phyloP scores from a whole-genome alignment of 2,888 invertebrate species.

The Ommatoiulus sabulosus region DNA sequence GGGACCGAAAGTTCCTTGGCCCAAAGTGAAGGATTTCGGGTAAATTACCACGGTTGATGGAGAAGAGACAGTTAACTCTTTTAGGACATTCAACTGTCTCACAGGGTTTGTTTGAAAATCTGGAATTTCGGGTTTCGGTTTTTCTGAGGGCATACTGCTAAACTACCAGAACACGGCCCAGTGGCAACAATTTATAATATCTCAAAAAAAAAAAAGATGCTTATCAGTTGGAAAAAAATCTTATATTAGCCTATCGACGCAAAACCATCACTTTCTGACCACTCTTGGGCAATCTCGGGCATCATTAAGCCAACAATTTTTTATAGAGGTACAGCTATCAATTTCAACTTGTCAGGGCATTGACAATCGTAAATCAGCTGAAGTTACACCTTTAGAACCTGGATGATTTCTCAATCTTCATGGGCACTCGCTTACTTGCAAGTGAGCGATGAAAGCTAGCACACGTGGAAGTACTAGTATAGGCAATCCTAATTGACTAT shows the following conservation, averaged over 20 bases:
- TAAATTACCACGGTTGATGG: not conserved
- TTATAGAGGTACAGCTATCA: not conserved
- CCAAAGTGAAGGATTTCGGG: not conserved
- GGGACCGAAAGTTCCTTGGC: not conserved
- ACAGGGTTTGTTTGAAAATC: conserved; percentile 21
- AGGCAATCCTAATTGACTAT: conserved; percentile 9
- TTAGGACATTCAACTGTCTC: conserved; percentile 29
- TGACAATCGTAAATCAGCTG: not conserved
- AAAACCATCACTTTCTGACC: not conserved
- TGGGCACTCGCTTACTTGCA: not conserved
- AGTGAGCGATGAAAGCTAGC: not conserved
- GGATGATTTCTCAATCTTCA: not conserved
- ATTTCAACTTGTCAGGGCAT: not conserved
- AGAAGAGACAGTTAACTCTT: conserved; percentile 20
- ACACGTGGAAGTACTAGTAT: not conserved
- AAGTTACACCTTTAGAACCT: not conserved
- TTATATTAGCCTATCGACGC: not conserved
- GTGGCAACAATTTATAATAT: not conserved
- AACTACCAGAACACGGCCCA: not conserved
- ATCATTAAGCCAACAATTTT: not conserved
- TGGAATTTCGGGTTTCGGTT: not conserved
- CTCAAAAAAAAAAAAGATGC: conserved; percentile 10
- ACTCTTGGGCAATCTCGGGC: not conserved
- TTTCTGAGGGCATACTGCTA: not conserved
- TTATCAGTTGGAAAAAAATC: not conserved